phyloP scores from a whole-genome alignment of 2,888 invertebrate species.

The Metellina segmentata region DNA sequence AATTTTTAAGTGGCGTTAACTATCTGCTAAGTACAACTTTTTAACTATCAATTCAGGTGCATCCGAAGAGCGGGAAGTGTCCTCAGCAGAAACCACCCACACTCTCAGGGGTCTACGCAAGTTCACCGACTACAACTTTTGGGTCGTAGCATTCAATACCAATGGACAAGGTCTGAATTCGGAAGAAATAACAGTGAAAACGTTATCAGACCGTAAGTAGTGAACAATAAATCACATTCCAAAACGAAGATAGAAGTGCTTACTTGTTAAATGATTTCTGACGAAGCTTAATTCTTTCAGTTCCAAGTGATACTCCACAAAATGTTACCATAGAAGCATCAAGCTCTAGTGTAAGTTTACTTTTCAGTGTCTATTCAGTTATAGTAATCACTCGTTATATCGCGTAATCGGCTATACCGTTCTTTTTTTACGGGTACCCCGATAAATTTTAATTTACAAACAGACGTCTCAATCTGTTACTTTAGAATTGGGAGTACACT shows the following conservation, averaged over 20 bases:
- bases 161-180: conserved; percentile 90
- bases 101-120: conserved; percentile 86
- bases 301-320: conserved; percentile 92
- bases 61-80: conserved; percentile 84
- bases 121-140: conserved; percentile 89
- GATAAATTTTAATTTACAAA: too few relatives aligned
- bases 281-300: conserved; percentile 78
- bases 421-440: too few relatives aligned
- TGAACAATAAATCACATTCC: not conserved
- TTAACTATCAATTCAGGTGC: conserved; percentile 77
- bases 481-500: too few relatives aligned
- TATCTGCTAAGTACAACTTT: not conserved
- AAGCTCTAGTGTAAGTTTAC: conserved; percentile 87
- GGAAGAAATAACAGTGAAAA: conserved; percentile 88
- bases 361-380: not conserved
- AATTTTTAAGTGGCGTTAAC: too few relatives aligned
- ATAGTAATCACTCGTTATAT: too few relatives aligned
- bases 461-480: too few relatives aligned
- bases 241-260: not conserved
- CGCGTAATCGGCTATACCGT: too few relatives aligned
- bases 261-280: not conserved
- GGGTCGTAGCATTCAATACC: conserved; percentile 86
- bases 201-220: conserved; percentile 86
- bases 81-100: conserved; percentile 84
- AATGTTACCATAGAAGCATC: conserved; percentile 92